Evolutionary conservation across 2,797 vertebrate species (phyloP).

Genomic region (Simalia tracyae): DNA sequence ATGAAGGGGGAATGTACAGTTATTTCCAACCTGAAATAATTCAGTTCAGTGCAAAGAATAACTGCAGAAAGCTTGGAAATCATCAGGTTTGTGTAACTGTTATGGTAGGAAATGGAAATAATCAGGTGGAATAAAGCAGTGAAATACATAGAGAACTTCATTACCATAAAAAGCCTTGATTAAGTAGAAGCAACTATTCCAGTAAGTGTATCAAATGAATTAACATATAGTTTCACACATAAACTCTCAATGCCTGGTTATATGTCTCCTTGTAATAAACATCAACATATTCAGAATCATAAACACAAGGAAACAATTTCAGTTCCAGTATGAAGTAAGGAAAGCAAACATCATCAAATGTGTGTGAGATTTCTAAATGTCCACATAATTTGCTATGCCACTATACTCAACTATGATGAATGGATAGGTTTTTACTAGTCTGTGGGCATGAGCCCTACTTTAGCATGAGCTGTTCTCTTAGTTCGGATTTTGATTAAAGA

Average conservation of each 20-base stretch:
- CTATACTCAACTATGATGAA: background rate
- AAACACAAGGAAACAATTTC: constrained; percentile 21
- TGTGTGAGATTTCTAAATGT: background rate
- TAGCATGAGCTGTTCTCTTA: background rate
- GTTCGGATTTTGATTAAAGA: background rate
- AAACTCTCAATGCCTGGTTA: background rate
- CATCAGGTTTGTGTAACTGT: constrained; percentile 53
- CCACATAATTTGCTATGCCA: background rate
- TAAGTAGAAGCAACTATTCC: constrained; percentile 45
- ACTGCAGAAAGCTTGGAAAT: constrained; percentile 63
- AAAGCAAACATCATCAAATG: background rate
- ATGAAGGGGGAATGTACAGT: constrained; percentile 60
- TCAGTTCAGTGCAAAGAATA: constrained; percentile 61
- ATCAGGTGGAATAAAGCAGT: background rate
- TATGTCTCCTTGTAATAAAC: constrained; percentile 22
- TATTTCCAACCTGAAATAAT: constrained; percentile 58
- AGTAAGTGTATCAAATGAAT: constrained; percentile 47
- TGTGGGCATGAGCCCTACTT: background rate
- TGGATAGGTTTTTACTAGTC: background rate
- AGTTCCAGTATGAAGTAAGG: background rate
- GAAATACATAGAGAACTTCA: constrained; percentile 50
- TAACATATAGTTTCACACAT: constrained; percentile 36
- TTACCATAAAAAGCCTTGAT: constrained; percentile 64
- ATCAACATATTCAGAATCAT: constrained; percentile 19
- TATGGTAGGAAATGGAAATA: constrained; percentile 4